Percentiles rank a stretch among this genome's conserved stretches.
These are phyloP conservation scores for Phenganax stokvisi DNA, from an alignment of 92 coral and sea anemone species.

Conservation along the genomic window DNA sequence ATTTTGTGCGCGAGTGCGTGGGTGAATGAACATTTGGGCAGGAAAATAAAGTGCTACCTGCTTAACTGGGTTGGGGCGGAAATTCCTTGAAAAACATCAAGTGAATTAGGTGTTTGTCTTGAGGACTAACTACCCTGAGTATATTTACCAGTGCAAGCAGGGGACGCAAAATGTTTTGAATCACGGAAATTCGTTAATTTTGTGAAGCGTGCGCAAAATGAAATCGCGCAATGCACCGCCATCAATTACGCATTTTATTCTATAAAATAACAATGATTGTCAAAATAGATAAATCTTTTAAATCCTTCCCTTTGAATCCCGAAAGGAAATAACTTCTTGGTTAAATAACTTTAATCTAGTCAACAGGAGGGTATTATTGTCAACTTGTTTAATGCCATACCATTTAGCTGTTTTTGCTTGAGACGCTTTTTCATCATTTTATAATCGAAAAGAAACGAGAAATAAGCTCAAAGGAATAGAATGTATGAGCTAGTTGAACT, in stretches of 20 bases:
- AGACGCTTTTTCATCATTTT: background rate
- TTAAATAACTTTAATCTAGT: conserved; percentile 10
- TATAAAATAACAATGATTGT: conserved; percentile 19
- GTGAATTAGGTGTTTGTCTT: conserved; percentile 29
- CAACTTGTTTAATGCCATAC: background rate
- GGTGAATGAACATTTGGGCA: background rate
- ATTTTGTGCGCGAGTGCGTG: conserved; percentile 25
- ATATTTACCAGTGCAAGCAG: background rate
- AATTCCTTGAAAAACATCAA: conserved; percentile 12
- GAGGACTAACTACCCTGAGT: background rate
- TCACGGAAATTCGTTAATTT: conserved; percentile 5
- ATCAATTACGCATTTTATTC: conserved; percentile 10
- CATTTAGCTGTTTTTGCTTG: background rate
- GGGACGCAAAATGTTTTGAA: conserved; percentile 1
- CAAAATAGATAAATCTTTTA: conserved; percentile 3
- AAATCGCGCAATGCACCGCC: conserved; percentile 1
- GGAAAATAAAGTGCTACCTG: background rate
- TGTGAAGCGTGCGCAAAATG: conserved; percentile 10
- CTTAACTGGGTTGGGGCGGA: conserved; percentile 27
- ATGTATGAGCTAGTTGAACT: too few relatives aligned
- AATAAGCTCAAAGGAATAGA: too few relatives aligned
- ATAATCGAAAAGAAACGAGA: too few relatives aligned
- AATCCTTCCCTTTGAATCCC: conserved; percentile 19
- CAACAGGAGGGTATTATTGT: conserved; percentile 12
- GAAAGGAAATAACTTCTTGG: conserved; percentile 25